These are phyloP conservation scores for Sciurus vulgaris DNA, from an alignment of 2,797 vertebrate genomes.

Conservation along the genomic window DNA sequence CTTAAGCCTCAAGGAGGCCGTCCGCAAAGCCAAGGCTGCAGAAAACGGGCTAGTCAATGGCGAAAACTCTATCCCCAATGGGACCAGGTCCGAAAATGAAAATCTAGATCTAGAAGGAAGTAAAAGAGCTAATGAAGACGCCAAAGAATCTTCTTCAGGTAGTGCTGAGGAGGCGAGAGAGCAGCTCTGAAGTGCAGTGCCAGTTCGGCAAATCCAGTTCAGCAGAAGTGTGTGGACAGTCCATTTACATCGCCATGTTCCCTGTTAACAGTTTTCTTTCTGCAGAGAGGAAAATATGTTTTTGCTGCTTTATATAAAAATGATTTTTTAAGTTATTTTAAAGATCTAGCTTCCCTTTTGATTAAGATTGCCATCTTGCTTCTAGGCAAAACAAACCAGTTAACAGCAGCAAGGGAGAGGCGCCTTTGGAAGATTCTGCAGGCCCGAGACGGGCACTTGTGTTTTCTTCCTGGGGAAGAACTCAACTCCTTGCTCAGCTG, in stretches of 20 bases:
- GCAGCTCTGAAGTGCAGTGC: slow-evolving; percentile 81
- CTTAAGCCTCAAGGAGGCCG: slow-evolving; percentile 87
- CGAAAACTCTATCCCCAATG: slow-evolving; percentile 89
- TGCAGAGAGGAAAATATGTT: slow-evolving; percentile 87
- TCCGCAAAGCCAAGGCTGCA: slow-evolving; percentile 84
- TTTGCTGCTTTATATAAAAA: slow-evolving; percentile 91
- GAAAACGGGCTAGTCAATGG: slow-evolving; percentile 91
- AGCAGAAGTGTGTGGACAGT: slow-evolving; percentile 83
- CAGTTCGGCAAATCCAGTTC: slow-evolving; percentile 82
- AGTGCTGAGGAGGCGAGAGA: slow-evolving; percentile 80
- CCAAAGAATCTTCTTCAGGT: slow-evolving; percentile 90
- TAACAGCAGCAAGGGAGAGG: slow-evolving; percentile 60
- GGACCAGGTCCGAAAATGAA: slow-evolving; percentile 86
- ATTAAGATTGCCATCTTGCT: slow-evolving; percentile 91
- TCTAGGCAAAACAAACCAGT: slow-evolving; percentile 77
- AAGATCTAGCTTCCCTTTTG: slow-evolving; percentile 88
- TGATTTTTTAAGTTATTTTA: slow-evolving; percentile 90
- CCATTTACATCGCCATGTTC: slow-evolving; percentile 85
- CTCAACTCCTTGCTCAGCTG: slow-evolving; percentile 80
- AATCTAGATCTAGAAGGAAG: slow-evolving; percentile 85
- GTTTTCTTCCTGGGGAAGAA: slow-evolving; percentile 86
- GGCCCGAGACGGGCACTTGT: slow-evolving; percentile 76
- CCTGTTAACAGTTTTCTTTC: slow-evolving; percentile 88
- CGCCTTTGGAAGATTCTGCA: slow-evolving; percentile 80
- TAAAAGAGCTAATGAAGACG: slow-evolving; percentile 89